phyloP scores from a whole-genome alignment of 1,140 invertebrate species.

The Apis florea region DNA sequence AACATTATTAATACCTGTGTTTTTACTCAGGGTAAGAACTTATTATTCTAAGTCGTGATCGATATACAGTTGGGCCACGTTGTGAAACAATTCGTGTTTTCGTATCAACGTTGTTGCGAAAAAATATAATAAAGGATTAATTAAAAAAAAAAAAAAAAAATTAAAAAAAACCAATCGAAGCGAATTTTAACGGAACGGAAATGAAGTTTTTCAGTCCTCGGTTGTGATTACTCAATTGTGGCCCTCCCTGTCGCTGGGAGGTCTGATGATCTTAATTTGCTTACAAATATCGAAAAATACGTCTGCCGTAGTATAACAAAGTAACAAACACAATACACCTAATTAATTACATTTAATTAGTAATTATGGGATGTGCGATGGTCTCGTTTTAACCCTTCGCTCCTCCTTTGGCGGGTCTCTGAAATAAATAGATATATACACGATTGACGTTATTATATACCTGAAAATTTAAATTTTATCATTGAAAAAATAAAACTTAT shows the following conservation, averaged over 20 bases:
- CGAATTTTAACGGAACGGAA: neutral
- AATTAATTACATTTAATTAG: constrained; percentile 74
- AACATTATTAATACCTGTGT: constrained; percentile 5
- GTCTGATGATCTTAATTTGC: constrained; percentile 6
- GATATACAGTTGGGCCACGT: neutral
- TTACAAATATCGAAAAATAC: constrained; percentile 32
- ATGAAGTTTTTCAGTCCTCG: neutral
- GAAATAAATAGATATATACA: constrained; percentile 47
- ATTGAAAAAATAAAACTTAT: no score
- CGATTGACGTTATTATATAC: neutral
- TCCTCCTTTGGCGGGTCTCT: constrained; percentile 70
- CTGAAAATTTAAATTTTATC: neutral
- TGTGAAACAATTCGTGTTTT: neutral
- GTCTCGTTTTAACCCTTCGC: constrained; percentile 65
- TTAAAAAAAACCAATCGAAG: neutral
- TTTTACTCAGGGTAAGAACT: constrained; percentile 1
- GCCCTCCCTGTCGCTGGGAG: neutral
- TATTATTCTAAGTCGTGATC: neutral
- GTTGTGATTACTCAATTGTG: neutral
- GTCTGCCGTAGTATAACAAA: constrained; percentile 61
- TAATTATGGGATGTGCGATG: constrained; percentile 55
- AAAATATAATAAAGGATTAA: neutral
- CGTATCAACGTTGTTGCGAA: neutral
- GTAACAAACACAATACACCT: constrained; percentile 74
- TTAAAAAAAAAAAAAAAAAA: neutral